Base-by-base conservation (phyloP, 2,113 vertebrate species). In the Serinus canaria region DNA sequence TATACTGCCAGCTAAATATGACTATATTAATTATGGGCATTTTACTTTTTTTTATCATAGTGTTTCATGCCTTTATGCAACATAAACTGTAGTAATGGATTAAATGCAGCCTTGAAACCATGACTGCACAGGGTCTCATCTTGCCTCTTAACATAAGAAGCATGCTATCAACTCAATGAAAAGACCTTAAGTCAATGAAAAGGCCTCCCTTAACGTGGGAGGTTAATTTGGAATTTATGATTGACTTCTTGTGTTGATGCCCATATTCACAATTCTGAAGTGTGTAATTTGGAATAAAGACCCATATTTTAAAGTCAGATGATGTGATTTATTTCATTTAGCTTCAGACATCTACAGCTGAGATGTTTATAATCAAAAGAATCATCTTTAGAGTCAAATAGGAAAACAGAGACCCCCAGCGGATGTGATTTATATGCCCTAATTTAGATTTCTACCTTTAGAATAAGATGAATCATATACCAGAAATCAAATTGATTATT, bases 271-370 rank as follows among this genome's bases (percentile, higher is more conserved):
- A 80, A 30, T 91, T 92, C 89, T 93, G 56, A 92, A 97, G 83
- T 90, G 80, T 93, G 86, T 94, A 94, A 97, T 95, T 96, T 95
- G 68, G 72, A 90, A 94, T 90, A 94, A 97, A 95, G 89, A 87
- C 82, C 25, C 55, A 92, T 92, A 92, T 95, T 95, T 96, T 93
- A 92, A 88, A 97, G 76, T 89, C 60, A 87, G 86, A 90, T 80
- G 91, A 93, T 93, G 27, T 90, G 91, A 95, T 89, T 97, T 44
- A 93, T 94, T 92, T 92, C 43, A 89, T 93, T 95, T 96, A 81
- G 73, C 56, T 92, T 90, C 86, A 92, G 85, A 96, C 67, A 50
- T 88, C 90, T 79, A 96, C 82, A 95, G 80, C 86, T 94, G 83
- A 96, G 86, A 93, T 96, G 92, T 95, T 95, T 95, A 89, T 94